Conservation (phyloP, 2,888 invertebrate species). For the Melangyna quadrimaculata region DNA sequence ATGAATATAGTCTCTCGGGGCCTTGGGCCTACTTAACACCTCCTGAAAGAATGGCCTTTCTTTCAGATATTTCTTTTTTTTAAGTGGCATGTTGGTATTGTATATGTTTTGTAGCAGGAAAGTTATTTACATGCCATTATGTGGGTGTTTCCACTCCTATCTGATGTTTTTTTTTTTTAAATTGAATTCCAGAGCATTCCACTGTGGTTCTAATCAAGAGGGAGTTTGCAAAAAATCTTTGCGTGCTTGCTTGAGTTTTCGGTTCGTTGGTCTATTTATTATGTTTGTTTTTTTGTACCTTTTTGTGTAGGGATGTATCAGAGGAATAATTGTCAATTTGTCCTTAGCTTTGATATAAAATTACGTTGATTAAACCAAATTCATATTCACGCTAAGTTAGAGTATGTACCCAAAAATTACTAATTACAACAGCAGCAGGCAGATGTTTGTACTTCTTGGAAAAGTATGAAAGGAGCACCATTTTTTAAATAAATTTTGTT, state of each 20-base stretch:
- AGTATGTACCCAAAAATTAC: not conserved
- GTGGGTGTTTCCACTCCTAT: not conserved
- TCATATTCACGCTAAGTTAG: not conserved
- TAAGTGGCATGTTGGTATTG: not conserved
- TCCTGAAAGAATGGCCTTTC: not conserved
- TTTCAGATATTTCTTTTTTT: not conserved
- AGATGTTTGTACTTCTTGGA: no score
- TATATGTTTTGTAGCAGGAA: not conserved
- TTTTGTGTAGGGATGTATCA: not conserved
- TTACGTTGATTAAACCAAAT: not conserved
- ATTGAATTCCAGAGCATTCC: conserved; percentile 10
- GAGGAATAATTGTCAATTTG: conserved; percentile 12
- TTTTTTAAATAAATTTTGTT: no score
- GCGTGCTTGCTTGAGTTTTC: not conserved
- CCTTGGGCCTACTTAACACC: conserved; percentile 2
- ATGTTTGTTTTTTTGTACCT: not conserved
- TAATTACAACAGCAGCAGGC: no score
- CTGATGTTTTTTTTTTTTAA: not conserved
- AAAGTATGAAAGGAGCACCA: no score
- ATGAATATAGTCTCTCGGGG: not conserved
- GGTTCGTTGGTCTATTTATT: not conserved
- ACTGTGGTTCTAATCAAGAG: not conserved
- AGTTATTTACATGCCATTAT: conserved; percentile 19
- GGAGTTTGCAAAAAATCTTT: not conserved
- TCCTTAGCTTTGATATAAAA: not conserved